Base-by-base conservation (phyloP, 2,888 invertebrate genomes). In the Orgyia antiqua region DNA sequence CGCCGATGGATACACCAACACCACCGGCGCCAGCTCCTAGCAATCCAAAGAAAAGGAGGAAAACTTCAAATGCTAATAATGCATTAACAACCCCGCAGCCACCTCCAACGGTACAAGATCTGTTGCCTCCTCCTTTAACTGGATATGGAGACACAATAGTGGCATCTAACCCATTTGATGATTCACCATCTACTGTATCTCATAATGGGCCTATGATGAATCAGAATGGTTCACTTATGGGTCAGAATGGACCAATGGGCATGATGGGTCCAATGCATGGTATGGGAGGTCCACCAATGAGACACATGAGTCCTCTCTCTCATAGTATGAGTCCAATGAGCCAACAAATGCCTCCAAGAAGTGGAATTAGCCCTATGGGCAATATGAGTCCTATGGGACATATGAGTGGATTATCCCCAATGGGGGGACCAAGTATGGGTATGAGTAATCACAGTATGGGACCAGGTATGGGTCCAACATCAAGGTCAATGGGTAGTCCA, bases 101-200 rank as follows among this genome's bases (percentile, higher is more conserved):
- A 34, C 91, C 89, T 48, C 91, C 90, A 36, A 93, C 92, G 36
- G 91, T 90, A 61, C 93, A 91, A 58, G 92, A 94, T 74, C 91
- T 95, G 63, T 80, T 96, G 42, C 89, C 95, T 53, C 96, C 96
- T 24, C 96, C 96, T 13, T 91, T 95, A 59, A 92, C 94, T 25
- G 95, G 95, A 49, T 96, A 94, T 77, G 96, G 96, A 19, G 97
- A 97, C 68, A 97, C 96, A 37, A 95, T 97, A 65, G 93, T 96
- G 40, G 97, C 97, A 35, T 96, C 95, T 42, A 97, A 97, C 80
- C 97, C 97, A 20, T 97, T 97, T 73, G 97, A 97, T 79, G 97
- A 97, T 70, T 94, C 94, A 31, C 94, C 94, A 27, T 89, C 89
- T 27, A 90, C 89, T 28, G 84, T 88, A 27, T 77, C 87, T 45